These are phyloP conservation scores for Columbina picui DNA, from an alignment of 2,113 vertebrate species.

Conservation along the genomic window DNA sequence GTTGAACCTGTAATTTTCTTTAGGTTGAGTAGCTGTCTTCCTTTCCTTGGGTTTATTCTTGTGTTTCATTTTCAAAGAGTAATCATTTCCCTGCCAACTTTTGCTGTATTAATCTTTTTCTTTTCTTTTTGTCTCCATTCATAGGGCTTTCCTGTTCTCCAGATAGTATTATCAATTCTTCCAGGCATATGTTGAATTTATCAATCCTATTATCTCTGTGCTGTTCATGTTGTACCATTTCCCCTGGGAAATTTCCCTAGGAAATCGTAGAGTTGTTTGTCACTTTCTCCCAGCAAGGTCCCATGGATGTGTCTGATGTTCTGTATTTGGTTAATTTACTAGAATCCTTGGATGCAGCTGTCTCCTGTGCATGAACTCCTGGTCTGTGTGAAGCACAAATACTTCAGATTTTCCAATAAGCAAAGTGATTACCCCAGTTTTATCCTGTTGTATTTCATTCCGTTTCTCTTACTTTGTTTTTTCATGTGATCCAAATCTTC, in stretches of 20 bases:
- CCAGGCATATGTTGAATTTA: neutral
- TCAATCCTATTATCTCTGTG: neutral
- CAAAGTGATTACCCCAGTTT: neutral
- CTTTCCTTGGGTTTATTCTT: neutral
- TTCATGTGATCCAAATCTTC: neutral
- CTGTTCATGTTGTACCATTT: neutral
- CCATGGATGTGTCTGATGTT: neutral
- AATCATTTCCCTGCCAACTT: neutral
- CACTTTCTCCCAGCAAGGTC: neutral
- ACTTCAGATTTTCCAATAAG: neutral
- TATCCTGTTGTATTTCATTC: neutral
- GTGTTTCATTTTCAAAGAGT: neutral
- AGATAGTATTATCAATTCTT: neutral
- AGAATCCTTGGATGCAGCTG: neutral
- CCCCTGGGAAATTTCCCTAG: neutral
- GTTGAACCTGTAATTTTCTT: neutral
- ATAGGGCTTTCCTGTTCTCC: neutral
- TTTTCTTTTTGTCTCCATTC: neutral
- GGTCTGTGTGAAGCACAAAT: neutral
- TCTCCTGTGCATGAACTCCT: neutral
- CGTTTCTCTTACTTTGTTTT: neutral
- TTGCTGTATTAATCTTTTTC: neutral
- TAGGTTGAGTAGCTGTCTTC: neutral
- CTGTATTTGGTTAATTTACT: neutral
- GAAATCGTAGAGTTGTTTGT: neutral